A percentile compares a stretch with the other conserved stretches of the same genome.
Conservation (phyloP, 2,797 vertebrate species). For the Catharus ustulatus region DNA sequence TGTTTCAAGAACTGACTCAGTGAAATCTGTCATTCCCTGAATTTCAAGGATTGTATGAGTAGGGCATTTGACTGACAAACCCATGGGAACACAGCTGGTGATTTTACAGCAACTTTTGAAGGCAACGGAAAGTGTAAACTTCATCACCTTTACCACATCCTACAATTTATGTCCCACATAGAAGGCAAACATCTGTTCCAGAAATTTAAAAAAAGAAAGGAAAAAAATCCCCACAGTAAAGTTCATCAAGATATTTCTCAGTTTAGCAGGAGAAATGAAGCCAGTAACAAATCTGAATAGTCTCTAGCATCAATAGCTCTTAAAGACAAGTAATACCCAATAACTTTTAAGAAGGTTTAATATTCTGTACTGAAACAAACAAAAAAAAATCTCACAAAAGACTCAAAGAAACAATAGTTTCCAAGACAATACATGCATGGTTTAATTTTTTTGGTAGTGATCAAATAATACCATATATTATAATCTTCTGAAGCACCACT, state of each 20-base stretch:
- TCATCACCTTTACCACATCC: slow-evolving; percentile 17
- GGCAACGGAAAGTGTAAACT: not conserved
- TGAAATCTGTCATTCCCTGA: not conserved
- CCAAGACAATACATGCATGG: not conserved
- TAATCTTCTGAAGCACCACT: not conserved
- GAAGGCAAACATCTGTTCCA: slow-evolving; percentile 32
- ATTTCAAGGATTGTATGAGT: not conserved
- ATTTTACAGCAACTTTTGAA: slow-evolving; percentile 31
- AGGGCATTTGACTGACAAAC: not conserved
- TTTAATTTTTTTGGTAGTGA: not conserved
- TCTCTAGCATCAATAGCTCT: not conserved
- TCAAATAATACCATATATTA: not conserved
- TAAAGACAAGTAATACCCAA: not conserved
- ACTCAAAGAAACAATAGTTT: not conserved
- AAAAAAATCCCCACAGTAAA: not conserved
- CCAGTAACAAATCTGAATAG: not conserved
- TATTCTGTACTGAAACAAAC: not conserved
- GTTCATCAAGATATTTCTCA: not conserved
- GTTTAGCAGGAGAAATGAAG: not conserved
- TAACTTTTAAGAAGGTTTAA: not conserved
- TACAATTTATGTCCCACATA: slow-evolving; percentile 26
- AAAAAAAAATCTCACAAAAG: not conserved
- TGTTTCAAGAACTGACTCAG: not conserved
- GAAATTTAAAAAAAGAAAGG: not conserved
- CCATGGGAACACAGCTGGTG: slow-evolving; percentile 21